Evolutionary conservation across 2,888 invertebrate species (phyloP), one percentile per base, ranked within the genome.

Genomic region (Periphyllus acericola): DNA sequence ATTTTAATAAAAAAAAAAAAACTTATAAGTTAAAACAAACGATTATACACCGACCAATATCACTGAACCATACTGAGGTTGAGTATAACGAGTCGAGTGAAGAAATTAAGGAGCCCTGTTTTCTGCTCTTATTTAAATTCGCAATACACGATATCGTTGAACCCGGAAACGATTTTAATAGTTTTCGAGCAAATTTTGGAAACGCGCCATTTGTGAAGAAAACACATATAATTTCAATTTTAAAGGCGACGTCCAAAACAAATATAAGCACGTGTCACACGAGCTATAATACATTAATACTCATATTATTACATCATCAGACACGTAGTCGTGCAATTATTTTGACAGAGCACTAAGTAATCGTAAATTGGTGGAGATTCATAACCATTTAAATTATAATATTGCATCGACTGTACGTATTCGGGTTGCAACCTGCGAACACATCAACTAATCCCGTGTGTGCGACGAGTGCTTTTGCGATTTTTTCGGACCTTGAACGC

Each of bases 211-310:
- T 72, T 29, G 40, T 36, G 5, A 60, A 25, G 19, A 75, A 21
- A 82, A 60, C 40, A 75, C 29, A 29, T 40, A 75, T 32, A 55
- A n/a, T 83, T 83, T 75, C 5, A 66, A 60, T 75, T 34, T 74
- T 29, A 60, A 80, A 40, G n/a, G 40, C n/a, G 11, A 55, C 34
- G n/a, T 76, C 75, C 60, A 83, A 83, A 46, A 75, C 3, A 74
- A 60, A 75, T 55, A 34, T 3, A 17, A 66, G 29, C 75, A 83
- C 83, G 75, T 76, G 75, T 75, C 6, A 5, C 25, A 46, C 9
- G 21, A 36, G 34, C 21, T 74, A 36, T 40, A 40, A 74, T 29
- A 76, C n/a, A 21, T 14, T 19, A 36, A 8, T 74, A n/a, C n/a
- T n/a, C n/a, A n/a, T 34, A 36, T 19, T 34, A 72, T 6, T 34